Conservation (phyloP, 1,140 invertebrate genomes). For the Apis cerana region DNA sequence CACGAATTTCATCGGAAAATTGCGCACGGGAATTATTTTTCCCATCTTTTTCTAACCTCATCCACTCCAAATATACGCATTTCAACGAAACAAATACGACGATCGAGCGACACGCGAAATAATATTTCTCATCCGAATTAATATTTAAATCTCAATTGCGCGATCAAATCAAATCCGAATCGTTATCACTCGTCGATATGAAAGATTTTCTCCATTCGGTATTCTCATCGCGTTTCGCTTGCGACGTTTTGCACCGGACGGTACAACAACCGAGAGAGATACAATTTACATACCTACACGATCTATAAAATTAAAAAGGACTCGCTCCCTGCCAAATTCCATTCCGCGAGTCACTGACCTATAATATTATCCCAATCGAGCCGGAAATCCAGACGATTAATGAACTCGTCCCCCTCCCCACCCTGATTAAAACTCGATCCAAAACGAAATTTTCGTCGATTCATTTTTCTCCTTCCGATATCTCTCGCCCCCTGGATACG, state of each 20-base stretch:
- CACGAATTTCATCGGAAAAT: neutral
- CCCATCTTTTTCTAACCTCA: too few relatives aligned
- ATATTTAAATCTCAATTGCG: too few relatives aligned
- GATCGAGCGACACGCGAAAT: too few relatives aligned
- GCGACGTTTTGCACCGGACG: neutral
- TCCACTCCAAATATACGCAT: neutral
- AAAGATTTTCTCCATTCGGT: neutral
- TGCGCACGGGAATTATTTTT: neutral
- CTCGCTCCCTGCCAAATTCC: constrained; percentile 6
- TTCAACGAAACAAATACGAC: too few relatives aligned
- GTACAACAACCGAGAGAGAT: neutral
- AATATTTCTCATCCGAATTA: too few relatives aligned
- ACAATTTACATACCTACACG: constrained; percentile 33
- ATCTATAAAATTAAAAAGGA: constrained; percentile 1
- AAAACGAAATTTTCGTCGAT: neutral
- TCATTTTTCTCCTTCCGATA: constrained; percentile 17
- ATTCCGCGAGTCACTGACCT: constrained; percentile 25
- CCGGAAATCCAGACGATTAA: neutral
- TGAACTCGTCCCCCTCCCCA: neutral
- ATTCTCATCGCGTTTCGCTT: neutral
- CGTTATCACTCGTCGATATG: too few relatives aligned
- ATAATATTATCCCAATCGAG: neutral
- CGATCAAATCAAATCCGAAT: too few relatives aligned
- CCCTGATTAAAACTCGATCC: neutral
- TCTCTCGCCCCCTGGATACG: neutral